Base-by-base conservation (phyloP, 2,888 invertebrate genomes). In the Tetragnatha montana region DNA sequence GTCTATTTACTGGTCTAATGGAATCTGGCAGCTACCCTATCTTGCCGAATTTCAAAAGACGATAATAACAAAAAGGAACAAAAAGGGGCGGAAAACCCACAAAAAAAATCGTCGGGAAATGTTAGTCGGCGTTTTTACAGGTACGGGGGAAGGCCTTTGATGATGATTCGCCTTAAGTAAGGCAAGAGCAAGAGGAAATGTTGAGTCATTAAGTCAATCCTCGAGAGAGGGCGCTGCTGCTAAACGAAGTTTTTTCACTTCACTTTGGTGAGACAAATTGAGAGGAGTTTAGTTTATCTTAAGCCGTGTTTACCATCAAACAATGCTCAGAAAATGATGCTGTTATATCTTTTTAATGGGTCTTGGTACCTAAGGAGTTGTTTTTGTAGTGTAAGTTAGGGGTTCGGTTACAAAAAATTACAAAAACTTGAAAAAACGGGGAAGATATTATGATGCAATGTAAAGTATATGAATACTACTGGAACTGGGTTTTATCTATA, bases 1-100 rank as follows among this genome's bases (percentile, higher is more conserved):
- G 71, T 73, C 86, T 80, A 86, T 86, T 86, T 86, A 71, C 80
- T 68, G 87, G 50, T 82, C 87, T 87, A 87, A 87, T 87, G 87
- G 82, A 87, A 87, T 76, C 81, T 21, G 87, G 82, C 81, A 87
- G 75, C 82, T 51, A 47, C 78, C 12, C 87, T 82, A 82, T 82
- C 81, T 78, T 51, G 49, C 68, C 76, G 51, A 82, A 87, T 81
- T 87, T 87, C 87, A 87, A 87, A 87, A 76, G 80, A 86, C 68
- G 80, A 86, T 86, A 86, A 86, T 86, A 86, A 85, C 79, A 71
- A 85, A 78, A 85, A 85, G n/a, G 49, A 76, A 83, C 17, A 75
- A 68, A 71, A 79, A 71, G 69, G 78, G 70, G 35, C 17, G 22
- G 49, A 51, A 49, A 69, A 19, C 8, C n/a, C 12, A 74, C 47